These are phyloP conservation scores for Rissa tridactyla DNA, from an alignment of 2,113 vertebrate species.

Conservation along the genomic window DNA sequence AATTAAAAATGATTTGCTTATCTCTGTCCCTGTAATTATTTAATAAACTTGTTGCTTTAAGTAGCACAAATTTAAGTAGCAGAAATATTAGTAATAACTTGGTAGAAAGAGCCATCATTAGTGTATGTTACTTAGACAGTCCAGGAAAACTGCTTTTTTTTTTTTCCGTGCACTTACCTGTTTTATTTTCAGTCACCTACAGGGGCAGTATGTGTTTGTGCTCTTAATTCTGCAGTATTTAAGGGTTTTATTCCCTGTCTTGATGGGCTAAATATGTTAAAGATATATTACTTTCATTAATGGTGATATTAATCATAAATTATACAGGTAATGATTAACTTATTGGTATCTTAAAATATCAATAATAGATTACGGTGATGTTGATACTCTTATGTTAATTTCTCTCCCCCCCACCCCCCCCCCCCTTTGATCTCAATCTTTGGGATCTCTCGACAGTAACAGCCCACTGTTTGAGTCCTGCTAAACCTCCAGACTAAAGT, in stretches of 20 bases:
- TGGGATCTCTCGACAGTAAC: neutral
- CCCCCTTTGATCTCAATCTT: neutral
- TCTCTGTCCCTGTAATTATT: neutral
- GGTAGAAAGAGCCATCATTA: neutral
- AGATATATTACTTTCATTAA: neutral
- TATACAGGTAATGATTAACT: neutral
- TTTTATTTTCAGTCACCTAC: neutral
- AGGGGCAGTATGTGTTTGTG: neutral
- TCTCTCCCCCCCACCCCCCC: too few species aligned
- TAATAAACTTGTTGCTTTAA: neutral
- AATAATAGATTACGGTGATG: neutral
- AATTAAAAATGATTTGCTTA: too few species aligned
- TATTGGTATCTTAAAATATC: neutral
- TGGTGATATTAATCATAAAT: neutral
- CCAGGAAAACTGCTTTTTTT: neutral
- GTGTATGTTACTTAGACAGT: neutral
- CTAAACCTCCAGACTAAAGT: neutral
- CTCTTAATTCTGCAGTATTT: neutral
- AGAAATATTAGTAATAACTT: neutral
- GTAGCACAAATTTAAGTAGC: neutral
- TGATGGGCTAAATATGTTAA: neutral
- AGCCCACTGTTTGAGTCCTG: neutral
- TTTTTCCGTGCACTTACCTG: neutral
- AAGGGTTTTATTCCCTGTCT: neutral
- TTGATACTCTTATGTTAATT: neutral